Base-by-base conservation (phyloP, 2,797 vertebrate species). In the Muscicapa comitata region DNA sequence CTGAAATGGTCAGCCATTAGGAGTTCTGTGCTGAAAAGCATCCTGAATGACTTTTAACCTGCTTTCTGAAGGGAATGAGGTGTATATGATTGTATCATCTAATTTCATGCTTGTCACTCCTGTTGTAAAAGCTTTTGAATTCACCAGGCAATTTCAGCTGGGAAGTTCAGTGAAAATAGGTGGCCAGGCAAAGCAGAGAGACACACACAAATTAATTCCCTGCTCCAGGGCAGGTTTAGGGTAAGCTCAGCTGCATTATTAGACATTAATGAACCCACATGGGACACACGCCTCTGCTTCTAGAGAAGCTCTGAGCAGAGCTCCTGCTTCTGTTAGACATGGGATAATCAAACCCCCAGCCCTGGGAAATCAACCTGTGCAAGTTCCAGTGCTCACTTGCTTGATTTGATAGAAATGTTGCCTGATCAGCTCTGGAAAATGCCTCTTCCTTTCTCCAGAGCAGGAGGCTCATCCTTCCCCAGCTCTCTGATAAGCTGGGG, bases 171-270 rank as follows among this genome's bases (percentile, higher is more conserved):
- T 91, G 82, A 74, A 88, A 93, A 83, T 72, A 47, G 35, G 91
- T 91, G 68, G 53, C 61, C 33, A 50, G 61, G 81, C 65, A 83
- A 74, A 87, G 87, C 45, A 24, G 17, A 70, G 74, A 92, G 29
- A 55, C 59, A 63, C 68, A 93, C 71, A 74, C 65, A 95, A 76
- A 96, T 94, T 76, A 86, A 93, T 87, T 75, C 57, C 21, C 26
- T 84, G 54, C 68, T 83, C 15, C 38, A 93, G 75, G 83, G 57
- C 50, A 86, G 75, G 65, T 81, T 80, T 80, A 74, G 58, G 50
- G 16, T 77, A 83, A 88, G 68, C 76, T 93, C 75, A 74, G 68
- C 75, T 80, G 72, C 65, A 43, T 90, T 88, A 90, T 94, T 86
- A 88, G 85, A 14, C 47, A 40, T 71, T 94, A 94, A 95, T 94